Evolutionary conservation across 2,888 invertebrate genomes (phyloP), one percentile per base, ranked within the genome.

Genomic region (Nesidiocoris tenuis): DNA sequence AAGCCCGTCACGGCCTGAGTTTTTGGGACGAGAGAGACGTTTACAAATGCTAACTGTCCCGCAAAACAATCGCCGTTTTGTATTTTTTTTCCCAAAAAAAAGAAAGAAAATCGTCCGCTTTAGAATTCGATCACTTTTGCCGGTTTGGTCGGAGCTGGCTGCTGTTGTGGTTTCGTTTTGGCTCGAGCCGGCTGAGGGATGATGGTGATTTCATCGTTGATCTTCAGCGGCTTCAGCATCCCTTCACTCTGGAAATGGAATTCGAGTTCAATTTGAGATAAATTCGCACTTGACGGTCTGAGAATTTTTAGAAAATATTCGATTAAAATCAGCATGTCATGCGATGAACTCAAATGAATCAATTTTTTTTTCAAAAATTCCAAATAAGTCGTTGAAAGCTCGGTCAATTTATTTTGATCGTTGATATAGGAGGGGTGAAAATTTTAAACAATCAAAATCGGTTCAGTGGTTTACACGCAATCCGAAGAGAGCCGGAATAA

Each of bases 181-280:
- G 80, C 64, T 12, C 79, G 78, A 56, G 90, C 88, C 79, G 94
- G 91, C 83, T 94, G 93, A 80, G 94, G 93, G 85, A 92, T 94
- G 81, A 94, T 94, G 77, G 94, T 94, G 81, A 94, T 94, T 85
- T 94, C 94, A 83, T 94, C 93, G 83, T 93, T 94, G 81, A 94
- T 94, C 85, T 93, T 93, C 79, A 94, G 84, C 68, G 94, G 93
- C 83, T 93, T 93, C 79, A 91, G 83, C 79, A 90, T 83, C 21
- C 91, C 88, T 81, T 92, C 91, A 79, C 84, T 85, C 79, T 80
- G 78, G 25, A 75, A 76, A 68, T n/a, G n/a, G n/a, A n/a, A n/a
- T n/a, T n/a, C n/a, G n/a, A n/a, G n/a, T 67, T 21, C 21, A 67
- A 16, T 12, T 19, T 23, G 56, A 16, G 22, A 12, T 0, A 66